Evolutionary conservation across 2,797 vertebrate species (phyloP).

Genomic region (Calcarius lapponicus): DNA sequence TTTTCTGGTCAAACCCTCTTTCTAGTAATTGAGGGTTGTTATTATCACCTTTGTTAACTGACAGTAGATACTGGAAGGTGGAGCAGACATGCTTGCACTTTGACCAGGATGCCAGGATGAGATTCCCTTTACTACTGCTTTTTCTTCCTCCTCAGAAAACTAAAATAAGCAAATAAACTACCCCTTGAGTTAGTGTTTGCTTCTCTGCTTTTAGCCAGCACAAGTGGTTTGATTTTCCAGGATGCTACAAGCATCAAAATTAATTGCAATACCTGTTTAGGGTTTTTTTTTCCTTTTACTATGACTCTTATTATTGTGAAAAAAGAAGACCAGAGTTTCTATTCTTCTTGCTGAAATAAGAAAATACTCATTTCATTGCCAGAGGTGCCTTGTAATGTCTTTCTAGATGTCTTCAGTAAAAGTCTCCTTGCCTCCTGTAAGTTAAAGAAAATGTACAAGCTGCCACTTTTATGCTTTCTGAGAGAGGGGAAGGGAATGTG

Average conservation of each 20-base stretch:
- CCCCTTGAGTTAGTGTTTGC: not conserved
- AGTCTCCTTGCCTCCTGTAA: not conserved
- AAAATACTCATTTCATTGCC: conserved; percentile 29
- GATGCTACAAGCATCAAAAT: not conserved
- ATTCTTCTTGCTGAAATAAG: conserved; percentile 33
- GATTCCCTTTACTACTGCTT: not conserved
- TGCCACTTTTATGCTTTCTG: not conserved
- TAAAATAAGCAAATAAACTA: not conserved
- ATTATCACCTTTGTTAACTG: too few relatives aligned
- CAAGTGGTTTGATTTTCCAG: not conserved
- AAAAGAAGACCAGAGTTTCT: not conserved
- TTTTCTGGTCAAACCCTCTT: not conserved
- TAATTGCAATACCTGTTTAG: not conserved
- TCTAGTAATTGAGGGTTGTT: not conserved
- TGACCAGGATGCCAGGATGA: not conserved
- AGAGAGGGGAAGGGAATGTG: not conserved
- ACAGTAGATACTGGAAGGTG: not conserved
- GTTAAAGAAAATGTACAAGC: conserved; percentile 1
- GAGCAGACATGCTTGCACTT: not conserved
- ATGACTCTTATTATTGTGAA: not conserved
- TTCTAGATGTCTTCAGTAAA: conserved; percentile 16
- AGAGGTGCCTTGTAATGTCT: conserved; percentile 23
- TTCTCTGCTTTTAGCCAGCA: not conserved
- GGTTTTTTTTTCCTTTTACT: not conserved
- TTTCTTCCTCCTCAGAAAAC: not conserved